Base-by-base conservation (phyloP, 1,140 invertebrate species). In the Halyomorpha halys region DNA sequence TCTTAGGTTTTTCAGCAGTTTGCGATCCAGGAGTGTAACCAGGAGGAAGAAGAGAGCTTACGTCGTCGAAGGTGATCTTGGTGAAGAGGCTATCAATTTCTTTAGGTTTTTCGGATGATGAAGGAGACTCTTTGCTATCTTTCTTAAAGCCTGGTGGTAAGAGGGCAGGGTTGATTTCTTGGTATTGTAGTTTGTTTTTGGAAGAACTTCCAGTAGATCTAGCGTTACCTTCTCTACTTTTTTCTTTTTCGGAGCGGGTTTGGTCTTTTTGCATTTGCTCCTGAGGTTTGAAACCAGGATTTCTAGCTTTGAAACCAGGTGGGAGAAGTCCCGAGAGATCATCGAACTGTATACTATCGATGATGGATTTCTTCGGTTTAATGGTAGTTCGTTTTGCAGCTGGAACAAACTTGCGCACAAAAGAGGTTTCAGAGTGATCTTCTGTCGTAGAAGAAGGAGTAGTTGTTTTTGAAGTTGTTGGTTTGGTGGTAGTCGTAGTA, bases 321-420 rank as follows among this genome's bases (percentile, higher is more conserved):
- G 84, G 84, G 16, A 86, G 71, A 2, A 86, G 71, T 4, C 80
- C 78, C 18, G 65, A 45, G 1, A 82, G 70, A 67, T 85, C 78
- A 61, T 84, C 83, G 72, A 83, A 82, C 74, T 80, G 80, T 2
- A 80, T 75, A 44, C 76, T 81, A 21, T 84, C 82, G 61, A 81
- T 72, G 14, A 76, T 68, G 18, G 75, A 72, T 61, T 69, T 67
- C 54, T 70, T 71, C 53, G 76, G 77, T 70, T 78, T 79, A 30
- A 60, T 63, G 19, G 79, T 80, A 49, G 69, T 71, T 63, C 81
- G 73, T 70, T 80, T 73, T 71, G 80, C 69, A 71, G 79, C 72
- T 2, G 82, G 83, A 16, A 81, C 76, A 64, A 88, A 86, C 71
- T 86, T 89, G 63, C 82, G 81, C 1, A 86, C 84, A 6, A 82